Conservation (phyloP, 2,888 invertebrate species). For the Lydus trimaculatus region DNA sequence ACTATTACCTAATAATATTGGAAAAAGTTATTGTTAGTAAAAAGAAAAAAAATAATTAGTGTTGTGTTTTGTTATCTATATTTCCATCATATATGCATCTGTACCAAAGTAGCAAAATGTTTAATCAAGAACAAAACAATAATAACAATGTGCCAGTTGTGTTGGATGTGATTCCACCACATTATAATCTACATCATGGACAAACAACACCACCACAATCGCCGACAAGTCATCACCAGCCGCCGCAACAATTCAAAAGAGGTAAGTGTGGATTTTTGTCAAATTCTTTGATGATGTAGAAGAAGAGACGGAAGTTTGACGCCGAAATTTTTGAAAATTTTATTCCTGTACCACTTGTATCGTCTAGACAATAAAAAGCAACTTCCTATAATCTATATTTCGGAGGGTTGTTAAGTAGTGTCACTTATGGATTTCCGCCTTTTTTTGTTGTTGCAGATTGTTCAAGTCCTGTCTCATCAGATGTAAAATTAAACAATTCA, state of each 20-base stretch:
- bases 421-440: conserved; percentile 18
- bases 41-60: not conserved
- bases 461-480: conserved; percentile 57
- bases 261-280: conserved; percentile 14
- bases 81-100: conserved; percentile 34
- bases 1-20: too few relatives aligned
- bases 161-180: conserved; percentile 67
- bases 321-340: conserved; percentile 50
- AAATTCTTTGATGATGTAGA: not conserved
- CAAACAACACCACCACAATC: conserved; percentile 60
- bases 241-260: not conserved
- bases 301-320: conserved; percentile 42
- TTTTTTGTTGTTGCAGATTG: conserved; percentile 57
- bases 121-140: conserved; percentile 24
- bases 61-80: conserved; percentile 12
- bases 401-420: conserved; percentile 23
- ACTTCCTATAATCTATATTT: conserved; percentile 29
- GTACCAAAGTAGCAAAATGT: conserved; percentile 43
- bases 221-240: conserved; percentile 29
- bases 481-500: conserved; percentile 41
- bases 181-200: conserved; percentile 59
- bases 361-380: conserved; percentile 35
- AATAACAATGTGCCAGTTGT: conserved; percentile 60
- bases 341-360: conserved; percentile 54
- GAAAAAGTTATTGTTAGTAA: too few relatives aligned